Conservation (phyloP, 2,797 vertebrate species). For the Sebastes minor region DNA sequence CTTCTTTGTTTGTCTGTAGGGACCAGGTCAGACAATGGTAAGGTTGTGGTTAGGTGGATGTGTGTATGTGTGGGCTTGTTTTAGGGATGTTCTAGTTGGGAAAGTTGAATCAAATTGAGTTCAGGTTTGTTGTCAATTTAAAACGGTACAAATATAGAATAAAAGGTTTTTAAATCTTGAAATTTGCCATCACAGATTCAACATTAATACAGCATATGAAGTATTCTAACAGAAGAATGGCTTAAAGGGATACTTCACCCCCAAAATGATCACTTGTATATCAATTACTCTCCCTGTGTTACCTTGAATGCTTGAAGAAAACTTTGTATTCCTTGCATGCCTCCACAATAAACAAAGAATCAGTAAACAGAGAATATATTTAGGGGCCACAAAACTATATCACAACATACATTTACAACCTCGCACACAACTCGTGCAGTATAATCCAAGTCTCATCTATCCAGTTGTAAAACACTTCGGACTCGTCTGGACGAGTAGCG, state of each 20-base stretch:
- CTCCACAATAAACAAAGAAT: too few species aligned
- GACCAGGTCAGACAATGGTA: slow-evolving; percentile 91
- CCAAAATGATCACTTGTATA: accelerated
- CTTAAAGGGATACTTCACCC: neutral
- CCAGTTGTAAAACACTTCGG: too few species aligned
- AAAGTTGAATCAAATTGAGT: neutral
- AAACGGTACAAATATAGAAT: neutral
- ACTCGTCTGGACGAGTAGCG: too few species aligned
- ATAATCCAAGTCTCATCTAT: too few species aligned
- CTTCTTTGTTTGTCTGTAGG: slow-evolving; percentile 79
- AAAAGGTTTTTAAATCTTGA: neutral
- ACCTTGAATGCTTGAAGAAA: too few species aligned
- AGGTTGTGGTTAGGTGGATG: slow-evolving; percentile 73
- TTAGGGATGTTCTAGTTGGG: slow-evolving; percentile 50
- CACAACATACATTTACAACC: too few species aligned
- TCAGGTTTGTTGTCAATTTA: neutral
- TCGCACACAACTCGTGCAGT: too few species aligned
- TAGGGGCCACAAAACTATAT: too few species aligned
- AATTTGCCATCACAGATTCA: neutral
- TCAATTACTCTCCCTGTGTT: too few species aligned
- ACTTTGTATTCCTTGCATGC: too few species aligned
- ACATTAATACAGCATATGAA: neutral
- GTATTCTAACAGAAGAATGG: neutral
- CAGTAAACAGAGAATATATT: too few species aligned
- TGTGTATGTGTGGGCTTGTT: slow-evolving; percentile 43